Evolutionary conservation across 2,888 invertebrate genomes (phyloP).

Genomic region (Dioctria linearis): DNA sequence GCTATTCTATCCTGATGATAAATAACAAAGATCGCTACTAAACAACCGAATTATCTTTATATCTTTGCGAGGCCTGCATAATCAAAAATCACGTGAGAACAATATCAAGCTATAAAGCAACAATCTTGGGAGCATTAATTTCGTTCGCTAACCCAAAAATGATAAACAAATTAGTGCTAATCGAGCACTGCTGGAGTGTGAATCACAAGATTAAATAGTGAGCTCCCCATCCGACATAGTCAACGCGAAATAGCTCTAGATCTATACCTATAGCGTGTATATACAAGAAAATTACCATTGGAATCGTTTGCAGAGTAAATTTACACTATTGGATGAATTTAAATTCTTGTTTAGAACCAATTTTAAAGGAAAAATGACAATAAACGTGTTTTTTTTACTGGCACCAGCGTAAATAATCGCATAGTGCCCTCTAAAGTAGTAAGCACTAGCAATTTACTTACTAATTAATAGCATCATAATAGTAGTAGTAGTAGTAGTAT

Average conservation of each 20-base stretch:
- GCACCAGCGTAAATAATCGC: not conserved
- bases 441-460: not conserved
- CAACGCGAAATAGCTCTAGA: no score
- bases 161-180: conserved; percentile 47
- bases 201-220: conserved; percentile 41
- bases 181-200: conserved; percentile 20
- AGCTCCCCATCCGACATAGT: not conserved
- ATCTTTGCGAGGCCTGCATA: not conserved
- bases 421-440: not conserved
- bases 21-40: no score
- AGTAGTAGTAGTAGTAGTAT: no score
- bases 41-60: not conserved
- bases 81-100: conserved; percentile 30
- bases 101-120: conserved; percentile 24
- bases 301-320: not conserved
- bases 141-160: not conserved
- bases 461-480: no score
- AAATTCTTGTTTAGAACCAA: conserved; percentile 19
- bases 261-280: no score
- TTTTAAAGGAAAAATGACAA: conserved; percentile 12
- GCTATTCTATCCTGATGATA: no score
- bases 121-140: not conserved
- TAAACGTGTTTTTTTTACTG: conserved; percentile 1
- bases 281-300: conserved; percentile 17
- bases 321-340: not conserved